Conservation (phyloP, 2,797 vertebrate genomes). For the Hemitrygon akajei region DNA sequence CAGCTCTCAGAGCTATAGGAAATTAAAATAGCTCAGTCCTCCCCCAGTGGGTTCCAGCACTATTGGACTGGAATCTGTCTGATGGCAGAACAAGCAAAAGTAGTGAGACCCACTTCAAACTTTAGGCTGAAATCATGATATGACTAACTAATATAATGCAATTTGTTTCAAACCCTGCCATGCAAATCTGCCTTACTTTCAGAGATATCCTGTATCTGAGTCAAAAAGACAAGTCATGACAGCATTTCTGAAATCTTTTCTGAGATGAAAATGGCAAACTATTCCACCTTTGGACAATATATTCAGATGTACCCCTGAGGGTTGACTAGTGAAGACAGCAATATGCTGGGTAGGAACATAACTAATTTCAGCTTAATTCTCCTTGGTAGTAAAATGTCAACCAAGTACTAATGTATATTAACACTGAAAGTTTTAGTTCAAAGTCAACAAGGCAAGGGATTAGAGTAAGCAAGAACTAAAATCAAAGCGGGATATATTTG, state of each 20-base stretch:
- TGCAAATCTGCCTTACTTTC: not conserved
- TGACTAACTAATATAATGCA: not conserved
- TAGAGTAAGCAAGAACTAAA: too few relatives aligned
- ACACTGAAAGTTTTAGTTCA: not conserved
- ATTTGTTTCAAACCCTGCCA: not conserved
- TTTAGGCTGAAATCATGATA: not conserved
- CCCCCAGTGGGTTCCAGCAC: too few relatives aligned
- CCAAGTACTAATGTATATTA: not conserved
- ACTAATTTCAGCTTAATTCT: not conserved
- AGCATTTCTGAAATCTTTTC: not conserved
- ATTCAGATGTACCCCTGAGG: not conserved
- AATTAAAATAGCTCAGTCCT: too few relatives aligned
- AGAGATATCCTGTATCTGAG: not conserved
- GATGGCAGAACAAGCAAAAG: not conserved
- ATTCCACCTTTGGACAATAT: not conserved
- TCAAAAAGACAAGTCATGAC: not conserved
- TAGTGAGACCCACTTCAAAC: not conserved
- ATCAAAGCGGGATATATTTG: not conserved
- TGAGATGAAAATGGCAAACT: not conserved
- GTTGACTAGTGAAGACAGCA: not conserved
- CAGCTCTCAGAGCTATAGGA: too few relatives aligned
- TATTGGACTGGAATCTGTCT: not conserved
- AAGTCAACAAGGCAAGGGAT: not conserved
- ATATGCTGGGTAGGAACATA: not conserved
- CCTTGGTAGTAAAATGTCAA: not conserved